Evolutionary conservation across 1,140 invertebrate species (phyloP).

Genomic region (Pseudomyrmex cubaensis): DNA sequence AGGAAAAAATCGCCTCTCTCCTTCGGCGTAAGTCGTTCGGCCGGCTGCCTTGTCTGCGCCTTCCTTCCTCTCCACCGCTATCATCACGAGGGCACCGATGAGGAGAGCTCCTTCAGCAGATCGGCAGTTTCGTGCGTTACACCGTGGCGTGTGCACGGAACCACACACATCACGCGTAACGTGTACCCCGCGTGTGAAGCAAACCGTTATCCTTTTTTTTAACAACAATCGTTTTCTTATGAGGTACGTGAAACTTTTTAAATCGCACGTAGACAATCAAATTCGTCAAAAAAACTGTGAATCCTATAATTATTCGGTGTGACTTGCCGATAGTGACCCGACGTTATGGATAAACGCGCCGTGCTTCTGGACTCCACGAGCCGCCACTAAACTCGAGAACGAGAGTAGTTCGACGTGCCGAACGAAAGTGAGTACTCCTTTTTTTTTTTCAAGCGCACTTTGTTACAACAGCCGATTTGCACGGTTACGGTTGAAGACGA

Average conservation of each 20-base stretch:
- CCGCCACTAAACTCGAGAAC: conserved; percentile 29
- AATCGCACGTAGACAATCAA: background rate
- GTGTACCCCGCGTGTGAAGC: background rate
- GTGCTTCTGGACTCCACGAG: conserved; percentile 21
- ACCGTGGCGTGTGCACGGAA: conserved; percentile 63
- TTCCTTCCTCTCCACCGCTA: conserved; percentile 63
- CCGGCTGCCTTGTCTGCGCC: conserved; percentile 53
- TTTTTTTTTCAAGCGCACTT: conserved; percentile 5
- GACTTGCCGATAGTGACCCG: conserved; percentile 29
- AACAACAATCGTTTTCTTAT: conserved; percentile 42
- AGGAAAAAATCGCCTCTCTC: conserved; percentile 39
- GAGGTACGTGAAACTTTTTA: conserved; percentile 10
- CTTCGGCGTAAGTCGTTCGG: conserved; percentile 28
- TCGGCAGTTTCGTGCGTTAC: conserved; percentile 73
- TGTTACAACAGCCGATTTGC: background rate
- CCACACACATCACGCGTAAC: conserved; percentile 3
- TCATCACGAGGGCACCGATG: conserved; percentile 64
- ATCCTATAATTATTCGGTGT: background rate
- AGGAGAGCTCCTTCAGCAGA: conserved; percentile 66
- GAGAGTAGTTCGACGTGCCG: conserved; percentile 36
- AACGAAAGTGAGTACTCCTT: conserved; percentile 52
- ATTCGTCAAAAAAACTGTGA: background rate
- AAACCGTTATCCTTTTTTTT: conserved; percentile 21
- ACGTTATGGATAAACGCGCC: conserved; percentile 14
- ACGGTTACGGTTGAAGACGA: too few relatives aligned